Base-by-base conservation (phyloP, 1,140 invertebrate genomes). In the Brachionus sp. region DNA sequence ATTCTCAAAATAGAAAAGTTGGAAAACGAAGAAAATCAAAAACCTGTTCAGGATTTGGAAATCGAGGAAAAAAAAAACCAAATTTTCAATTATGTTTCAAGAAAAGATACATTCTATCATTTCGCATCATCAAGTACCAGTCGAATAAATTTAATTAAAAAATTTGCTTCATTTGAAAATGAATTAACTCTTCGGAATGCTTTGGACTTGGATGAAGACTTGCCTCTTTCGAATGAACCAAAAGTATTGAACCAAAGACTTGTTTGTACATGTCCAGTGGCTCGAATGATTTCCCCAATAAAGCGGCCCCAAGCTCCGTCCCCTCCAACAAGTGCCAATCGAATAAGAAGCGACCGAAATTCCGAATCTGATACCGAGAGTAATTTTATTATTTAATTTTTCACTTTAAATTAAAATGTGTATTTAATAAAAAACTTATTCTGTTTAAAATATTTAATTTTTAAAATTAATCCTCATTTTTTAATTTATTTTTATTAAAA, bases 191-290 rank as follows among this genome's bases (percentile, higher is more conserved):
- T 82, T 39, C 57, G 23, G 7, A 82, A 70, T 53, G 44, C 57
- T 19, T 42, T 82, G 35, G 80, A 82, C 35, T 19, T 82, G 13
- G 80, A 82, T 23, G 80, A 82, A 68, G 80, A 82, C 35, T 68
- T 82, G 19, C 80, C 80, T 1, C n/a, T 66, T 12, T 42, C 66
- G 7, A 82, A 46, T 53, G 57, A 66, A 35, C 9, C 33, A 9
- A 46, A 3, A 16, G 9, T 2, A 3, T 5, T 42, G 42, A 80
- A 80, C 33, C 80, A 66, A 16, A n/a, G 57, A n/a, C n/a, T 66
- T 7, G 23, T 66, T 50, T 82, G 42, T 53, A 82, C 80, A 19
- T 82, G 57, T 19, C 80, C 80, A 0, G 62, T 37, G n/a, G 37
- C 64, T 53, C 57, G 80, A n/a, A 42, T 44, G 5, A 68, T 68